These are phyloP conservation scores for Homarus gammarus DNA, from an alignment of 2,888 invertebrate species.

Conservation along the genomic window DNA sequence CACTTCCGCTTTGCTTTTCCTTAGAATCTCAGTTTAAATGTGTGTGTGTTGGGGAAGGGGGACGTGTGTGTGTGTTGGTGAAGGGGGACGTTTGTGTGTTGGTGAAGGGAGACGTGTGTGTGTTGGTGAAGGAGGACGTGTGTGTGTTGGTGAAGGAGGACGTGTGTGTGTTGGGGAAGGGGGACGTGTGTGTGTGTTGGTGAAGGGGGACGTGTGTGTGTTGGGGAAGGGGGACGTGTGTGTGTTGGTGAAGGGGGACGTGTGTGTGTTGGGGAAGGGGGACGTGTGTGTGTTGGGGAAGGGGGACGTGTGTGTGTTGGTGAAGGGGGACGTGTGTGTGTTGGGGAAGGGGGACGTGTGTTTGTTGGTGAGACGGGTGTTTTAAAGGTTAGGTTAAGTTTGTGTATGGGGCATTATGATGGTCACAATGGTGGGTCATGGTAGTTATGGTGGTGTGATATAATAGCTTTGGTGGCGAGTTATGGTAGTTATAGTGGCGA, in stretches of 20 bases:
- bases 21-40: too few relatives aligned
- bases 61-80: neutral
- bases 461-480: too few relatives aligned
- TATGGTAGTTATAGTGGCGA: too few relatives aligned
- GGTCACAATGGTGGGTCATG: neutral
- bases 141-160: neutral
- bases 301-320: neutral
- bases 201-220: neutral
- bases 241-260: neutral
- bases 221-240: neutral
- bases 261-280: neutral
- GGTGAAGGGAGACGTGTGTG: neutral
- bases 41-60: too few relatives aligned
- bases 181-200: neutral
- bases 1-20: too few relatives aligned
- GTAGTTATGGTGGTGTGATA: too few relatives aligned
- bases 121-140: neutral
- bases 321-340: neutral
- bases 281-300: neutral
- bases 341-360: neutral
- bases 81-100: neutral
- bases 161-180: too few relatives aligned
- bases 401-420: neutral
- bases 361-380: neutral
- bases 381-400: conserved; percentile 12